phyloP scores from a whole-genome alignment of 2,797 vertebrate genomes.

The Australoheros facetus region DNA sequence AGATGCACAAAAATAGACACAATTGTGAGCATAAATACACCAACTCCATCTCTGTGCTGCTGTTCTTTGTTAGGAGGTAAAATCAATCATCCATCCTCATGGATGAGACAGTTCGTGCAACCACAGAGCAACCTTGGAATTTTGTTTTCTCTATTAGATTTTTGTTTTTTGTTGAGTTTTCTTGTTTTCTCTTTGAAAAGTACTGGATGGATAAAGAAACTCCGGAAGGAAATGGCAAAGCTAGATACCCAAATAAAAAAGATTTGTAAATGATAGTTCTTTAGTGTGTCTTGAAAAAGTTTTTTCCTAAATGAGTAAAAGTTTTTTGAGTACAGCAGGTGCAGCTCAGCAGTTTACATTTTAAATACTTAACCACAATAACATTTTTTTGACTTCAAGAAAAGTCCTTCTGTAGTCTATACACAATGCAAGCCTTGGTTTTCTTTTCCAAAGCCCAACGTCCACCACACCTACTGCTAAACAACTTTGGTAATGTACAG shows the following conservation, averaged over 20 bases:
- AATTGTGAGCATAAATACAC: not conserved
- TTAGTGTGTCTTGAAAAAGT: not conserved
- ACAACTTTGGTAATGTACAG: accelerated
- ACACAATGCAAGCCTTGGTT: not conserved
- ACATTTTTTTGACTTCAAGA: not conserved
- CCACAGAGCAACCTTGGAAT: constrained; percentile 51
- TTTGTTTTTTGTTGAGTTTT: constrained; percentile 21
- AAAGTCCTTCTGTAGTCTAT: not conserved
- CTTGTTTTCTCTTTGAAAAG: not conserved
- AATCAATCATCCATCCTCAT: constrained; percentile 34
- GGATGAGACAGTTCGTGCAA: constrained; percentile 24
- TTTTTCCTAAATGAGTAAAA: not conserved
- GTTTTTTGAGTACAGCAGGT: not conserved
- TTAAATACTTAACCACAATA: not conserved
- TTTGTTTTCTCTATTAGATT: constrained; percentile 33
- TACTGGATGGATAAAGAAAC: not conserved
- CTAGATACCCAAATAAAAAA: not conserved
- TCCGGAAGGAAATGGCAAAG: constrained; percentile 17
- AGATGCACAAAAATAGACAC: not conserved
- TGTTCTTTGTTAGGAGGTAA: constrained; percentile 12
- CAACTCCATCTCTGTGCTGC: not conserved
- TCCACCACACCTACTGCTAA: accelerated
- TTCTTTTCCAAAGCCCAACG: not conserved
- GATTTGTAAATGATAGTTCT: not conserved
- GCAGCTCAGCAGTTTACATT: not conserved